These are phyloP conservation scores for Isaurus tuberculatus DNA, from an alignment of 92 coral and sea anemone species.

Conservation along the genomic window DNA sequence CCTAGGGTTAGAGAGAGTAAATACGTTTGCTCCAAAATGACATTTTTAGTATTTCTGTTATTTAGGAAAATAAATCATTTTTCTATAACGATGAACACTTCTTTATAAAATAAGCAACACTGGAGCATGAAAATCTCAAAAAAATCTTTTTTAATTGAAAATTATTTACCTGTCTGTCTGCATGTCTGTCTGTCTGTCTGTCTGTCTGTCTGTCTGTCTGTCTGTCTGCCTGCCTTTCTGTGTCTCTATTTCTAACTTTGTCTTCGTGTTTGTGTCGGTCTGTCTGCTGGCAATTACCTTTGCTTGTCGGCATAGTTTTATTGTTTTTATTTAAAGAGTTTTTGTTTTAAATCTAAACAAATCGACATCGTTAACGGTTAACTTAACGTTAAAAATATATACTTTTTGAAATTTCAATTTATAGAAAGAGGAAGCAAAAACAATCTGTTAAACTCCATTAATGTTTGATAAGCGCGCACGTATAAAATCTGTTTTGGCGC, in stretches of 20 bases:
- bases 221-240: neutral
- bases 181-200: neutral
- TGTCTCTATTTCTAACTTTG: neutral
- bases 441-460: no score
- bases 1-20: constrained; percentile 47
- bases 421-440: no score
- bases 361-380: no score
- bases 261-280: neutral
- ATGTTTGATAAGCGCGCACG: no score
- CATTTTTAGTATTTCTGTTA: no score
- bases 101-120: neutral
- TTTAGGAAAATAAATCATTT: no score
- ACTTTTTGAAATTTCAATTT: no score
- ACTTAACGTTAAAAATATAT: no score
- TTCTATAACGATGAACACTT: no score
- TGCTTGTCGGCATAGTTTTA: neutral
- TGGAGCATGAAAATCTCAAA: neutral
- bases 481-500: no score
- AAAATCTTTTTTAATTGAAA: neutral
- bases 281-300: neutral
- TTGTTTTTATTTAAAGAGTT: neutral
- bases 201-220: neutral
- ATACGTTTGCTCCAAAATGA: no score
- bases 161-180: neutral
- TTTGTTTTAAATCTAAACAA: no score